These are phyloP conservation scores for Taphrorychus bicolor DNA, from an alignment of 2,888 invertebrate genomes.

Conservation along the genomic window DNA sequence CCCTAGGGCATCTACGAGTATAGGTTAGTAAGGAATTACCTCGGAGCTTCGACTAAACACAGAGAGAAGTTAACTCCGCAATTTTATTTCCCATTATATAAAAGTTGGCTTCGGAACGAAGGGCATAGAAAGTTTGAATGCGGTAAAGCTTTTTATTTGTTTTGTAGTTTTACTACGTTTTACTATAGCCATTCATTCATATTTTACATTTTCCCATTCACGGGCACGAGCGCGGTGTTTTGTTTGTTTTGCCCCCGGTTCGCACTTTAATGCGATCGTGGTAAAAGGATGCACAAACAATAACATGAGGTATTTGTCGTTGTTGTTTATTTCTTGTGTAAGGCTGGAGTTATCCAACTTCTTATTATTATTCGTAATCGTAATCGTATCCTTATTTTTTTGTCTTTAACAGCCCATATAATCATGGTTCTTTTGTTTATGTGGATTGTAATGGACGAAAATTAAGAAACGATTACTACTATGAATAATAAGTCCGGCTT, in stretches of 20 bases:
- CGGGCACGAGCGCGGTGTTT: constrained; percentile 39
- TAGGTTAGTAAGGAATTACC: no score
- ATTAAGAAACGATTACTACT: no score
- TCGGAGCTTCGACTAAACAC: constrained; percentile 15
- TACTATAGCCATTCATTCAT: constrained; percentile 60
- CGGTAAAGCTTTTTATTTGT: constrained; percentile 59
- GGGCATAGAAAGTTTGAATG: constrained; percentile 53
- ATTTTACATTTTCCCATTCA: constrained; percentile 54
- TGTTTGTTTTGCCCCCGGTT: constrained; percentile 27
- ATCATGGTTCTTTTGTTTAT: no score
- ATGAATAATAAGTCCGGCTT: no score
- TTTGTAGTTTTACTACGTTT: constrained; percentile 61
- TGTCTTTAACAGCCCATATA: no score
- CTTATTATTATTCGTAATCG: no score
- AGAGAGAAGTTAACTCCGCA: constrained; percentile 28
- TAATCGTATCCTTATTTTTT: no score
- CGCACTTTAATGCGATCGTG: constrained; percentile 19
- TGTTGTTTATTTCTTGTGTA: no score
- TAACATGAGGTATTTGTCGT: no score
- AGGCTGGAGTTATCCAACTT: no score
- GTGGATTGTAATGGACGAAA: no score
- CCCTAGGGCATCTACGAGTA: no score
- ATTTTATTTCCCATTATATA: constrained; percentile 46
- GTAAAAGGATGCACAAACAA: constrained; percentile 17
- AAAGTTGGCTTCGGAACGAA: constrained; percentile 42